Conservation (phyloP, 2,113 vertebrate species). For the Saccopteryx leptura region DNA sequence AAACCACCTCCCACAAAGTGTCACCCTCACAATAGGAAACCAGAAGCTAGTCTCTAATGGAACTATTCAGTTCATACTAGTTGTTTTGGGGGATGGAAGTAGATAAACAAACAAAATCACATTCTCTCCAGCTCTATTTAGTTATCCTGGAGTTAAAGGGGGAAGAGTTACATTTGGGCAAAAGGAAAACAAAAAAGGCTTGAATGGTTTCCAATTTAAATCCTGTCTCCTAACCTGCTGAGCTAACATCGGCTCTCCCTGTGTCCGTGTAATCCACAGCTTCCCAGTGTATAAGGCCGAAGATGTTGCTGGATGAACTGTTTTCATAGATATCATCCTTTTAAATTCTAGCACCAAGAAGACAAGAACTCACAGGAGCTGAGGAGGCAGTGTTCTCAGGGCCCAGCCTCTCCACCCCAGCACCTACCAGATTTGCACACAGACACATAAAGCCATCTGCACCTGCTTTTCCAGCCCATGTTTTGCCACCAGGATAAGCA, state of each 20-base stretch:
- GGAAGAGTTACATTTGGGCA: neutral
- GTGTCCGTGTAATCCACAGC: neutral
- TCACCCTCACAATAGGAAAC: neutral
- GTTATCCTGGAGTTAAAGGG: neutral
- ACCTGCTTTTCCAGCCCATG: neutral
- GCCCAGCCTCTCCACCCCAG: neutral
- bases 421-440: neutral
- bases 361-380: neutral
- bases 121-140: neutral
- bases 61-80: neutral
- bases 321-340: slow-evolving; percentile 64
- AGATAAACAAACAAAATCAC: neutral
- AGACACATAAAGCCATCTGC: neutral
- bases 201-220: neutral
- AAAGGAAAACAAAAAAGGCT: slow-evolving; percentile 9
- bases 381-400: neutral
- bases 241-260: slow-evolving; percentile 45
- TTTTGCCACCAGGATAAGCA: neutral
- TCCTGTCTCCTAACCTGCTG: neutral
- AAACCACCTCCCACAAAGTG: slow-evolving; percentile 37
- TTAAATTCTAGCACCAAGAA: neutral
- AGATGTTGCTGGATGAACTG: slow-evolving; percentile 12
- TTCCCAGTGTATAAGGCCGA: slow-evolving; percentile 32
- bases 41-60: neutral
- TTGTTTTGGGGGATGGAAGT: neutral